These are phyloP conservation scores for Vespertilio murinus DNA, from an alignment of 2,797 vertebrate genomes.

Conservation along the genomic window DNA sequence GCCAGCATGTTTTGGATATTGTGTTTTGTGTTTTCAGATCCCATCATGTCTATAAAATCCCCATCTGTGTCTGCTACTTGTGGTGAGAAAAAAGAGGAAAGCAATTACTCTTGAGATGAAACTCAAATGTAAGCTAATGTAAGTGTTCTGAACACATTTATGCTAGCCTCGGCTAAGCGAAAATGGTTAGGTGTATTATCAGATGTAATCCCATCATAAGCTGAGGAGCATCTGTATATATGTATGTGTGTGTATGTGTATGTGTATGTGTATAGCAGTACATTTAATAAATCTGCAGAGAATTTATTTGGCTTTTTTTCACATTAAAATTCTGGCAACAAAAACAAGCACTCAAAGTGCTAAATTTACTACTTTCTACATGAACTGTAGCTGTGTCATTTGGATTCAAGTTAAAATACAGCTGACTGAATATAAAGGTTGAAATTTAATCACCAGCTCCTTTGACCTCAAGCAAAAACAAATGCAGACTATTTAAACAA, in stretches of 20 bases:
- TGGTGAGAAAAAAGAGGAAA: neutral
- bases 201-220: neutral
- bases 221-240: neutral
- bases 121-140: neutral
- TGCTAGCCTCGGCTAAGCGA: neutral
- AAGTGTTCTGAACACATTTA: neutral
- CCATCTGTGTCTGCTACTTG: neutral
- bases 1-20: neutral
- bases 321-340: conserved; percentile 44
- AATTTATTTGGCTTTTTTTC: conserved; percentile 29
- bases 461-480: neutral
- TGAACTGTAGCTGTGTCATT: neutral
- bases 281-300: conserved; percentile 3
- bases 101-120: neutral
- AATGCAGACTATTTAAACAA: neutral
- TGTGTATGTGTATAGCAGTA: neutral
- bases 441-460: neutral
- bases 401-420: neutral
- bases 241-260: neutral
- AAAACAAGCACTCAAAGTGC: neutral
- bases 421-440: conserved; percentile 13
- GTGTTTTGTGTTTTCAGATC: neutral
- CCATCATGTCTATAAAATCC: neutral
- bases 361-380: conserved; percentile 1
- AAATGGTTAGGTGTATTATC: neutral